Evolutionary conservation across 2,113 vertebrate species (phyloP).

Genomic region (Pterocles gutturalis): DNA sequence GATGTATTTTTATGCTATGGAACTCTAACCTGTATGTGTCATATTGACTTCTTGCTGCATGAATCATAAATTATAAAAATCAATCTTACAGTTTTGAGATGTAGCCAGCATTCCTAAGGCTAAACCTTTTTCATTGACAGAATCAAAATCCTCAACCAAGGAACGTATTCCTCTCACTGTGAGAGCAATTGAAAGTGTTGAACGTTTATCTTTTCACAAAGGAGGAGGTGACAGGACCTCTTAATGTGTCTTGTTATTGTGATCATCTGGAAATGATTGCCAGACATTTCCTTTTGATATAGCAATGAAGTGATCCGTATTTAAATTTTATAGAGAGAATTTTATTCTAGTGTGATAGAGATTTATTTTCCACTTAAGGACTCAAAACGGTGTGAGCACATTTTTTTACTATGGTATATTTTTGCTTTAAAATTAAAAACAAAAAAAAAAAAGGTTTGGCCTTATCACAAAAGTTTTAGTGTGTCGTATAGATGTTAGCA

Average conservation of each 20-base stretch:
- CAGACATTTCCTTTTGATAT: constrained; percentile 79
- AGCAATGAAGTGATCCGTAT: constrained; percentile 76
- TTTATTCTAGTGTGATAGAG: constrained; percentile 83
- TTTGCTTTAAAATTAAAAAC: constrained; percentile 78
- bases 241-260: constrained; percentile 77
- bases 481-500: constrained; percentile 80
- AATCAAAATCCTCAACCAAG: constrained; percentile 65
- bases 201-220: constrained; percentile 58
- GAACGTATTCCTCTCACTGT: constrained; percentile 45
- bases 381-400: constrained; percentile 66
- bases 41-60: constrained; percentile 81
- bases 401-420: constrained; percentile 80
- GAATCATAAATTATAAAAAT: constrained; percentile 79
- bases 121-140: constrained; percentile 80
- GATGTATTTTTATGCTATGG: constrained; percentile 72
- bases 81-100: constrained; percentile 74
- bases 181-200: constrained; percentile 52
- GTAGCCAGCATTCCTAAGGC: constrained; percentile 80
- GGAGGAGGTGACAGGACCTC: constrained; percentile 71
- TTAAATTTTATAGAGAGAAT: constrained; percentile 83
- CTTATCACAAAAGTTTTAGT: constrained; percentile 80
- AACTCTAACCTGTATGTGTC: constrained; percentile 77
- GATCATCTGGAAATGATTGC: constrained; percentile 79
- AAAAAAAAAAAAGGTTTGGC: constrained; percentile 82
- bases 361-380: constrained; percentile 82